These are phyloP conservation scores for Xerus inauris DNA, from an alignment of 2,113 vertebrate species.

Conservation along the genomic window DNA sequence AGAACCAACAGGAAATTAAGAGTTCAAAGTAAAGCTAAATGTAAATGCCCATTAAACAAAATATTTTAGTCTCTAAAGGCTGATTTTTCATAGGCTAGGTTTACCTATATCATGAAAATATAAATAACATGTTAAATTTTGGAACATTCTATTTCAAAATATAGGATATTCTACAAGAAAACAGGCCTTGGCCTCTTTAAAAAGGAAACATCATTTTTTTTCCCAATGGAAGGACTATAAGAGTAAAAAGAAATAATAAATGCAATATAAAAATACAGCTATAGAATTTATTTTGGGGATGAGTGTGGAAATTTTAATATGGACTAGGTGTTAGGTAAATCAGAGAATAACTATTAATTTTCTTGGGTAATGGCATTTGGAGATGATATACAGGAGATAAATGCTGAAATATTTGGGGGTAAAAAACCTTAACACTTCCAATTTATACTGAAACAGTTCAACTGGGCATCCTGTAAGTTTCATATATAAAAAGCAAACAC, in stretches of 20 bases:
- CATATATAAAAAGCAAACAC: slow-evolving; percentile 35
- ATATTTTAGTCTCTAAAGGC: neutral
- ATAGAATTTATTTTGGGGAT: neutral
- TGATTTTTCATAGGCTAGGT: slow-evolving; percentile 8
- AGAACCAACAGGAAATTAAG: slow-evolving; percentile 5
- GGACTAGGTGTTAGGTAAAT: neutral
- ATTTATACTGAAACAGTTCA: slow-evolving; percentile 53
- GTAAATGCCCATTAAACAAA: slow-evolving; percentile 27
- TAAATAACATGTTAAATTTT: slow-evolving; percentile 30
- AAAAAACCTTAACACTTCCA: slow-evolving; percentile 11
- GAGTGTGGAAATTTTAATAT: neutral
- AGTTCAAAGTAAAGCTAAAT: slow-evolving; percentile 18
- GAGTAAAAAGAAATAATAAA: slow-evolving; percentile 24
- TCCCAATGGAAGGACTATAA: neutral
- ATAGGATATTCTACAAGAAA: slow-evolving; percentile 48
- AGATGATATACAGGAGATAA: neutral
- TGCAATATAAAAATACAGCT: slow-evolving; percentile 14
- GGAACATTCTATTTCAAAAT: slow-evolving; percentile 48
- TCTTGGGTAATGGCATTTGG: slow-evolving; percentile 39
- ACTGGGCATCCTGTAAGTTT: neutral
- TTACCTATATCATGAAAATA: slow-evolving; percentile 56
- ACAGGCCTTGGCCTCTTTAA: neutral
- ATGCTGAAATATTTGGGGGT: slow-evolving; percentile 6
- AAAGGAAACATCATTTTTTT: slow-evolving; percentile 32
- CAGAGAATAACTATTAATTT: slow-evolving; percentile 48